Base-by-base conservation (phyloP, 2,113 vertebrate genomes). In the Megaceryle maxima region DNA sequence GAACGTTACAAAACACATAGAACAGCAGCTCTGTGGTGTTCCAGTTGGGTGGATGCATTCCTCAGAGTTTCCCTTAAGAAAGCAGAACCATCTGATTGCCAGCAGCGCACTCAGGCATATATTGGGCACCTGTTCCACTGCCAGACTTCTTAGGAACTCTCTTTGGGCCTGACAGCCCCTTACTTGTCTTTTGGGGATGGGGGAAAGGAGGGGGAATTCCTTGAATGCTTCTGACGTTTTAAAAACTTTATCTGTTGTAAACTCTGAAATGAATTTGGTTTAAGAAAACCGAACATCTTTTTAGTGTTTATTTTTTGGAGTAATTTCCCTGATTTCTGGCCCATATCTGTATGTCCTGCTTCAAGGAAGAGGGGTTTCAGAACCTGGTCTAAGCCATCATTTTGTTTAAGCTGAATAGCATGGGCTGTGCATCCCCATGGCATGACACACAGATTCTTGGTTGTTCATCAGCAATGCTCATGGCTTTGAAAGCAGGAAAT, bases 1-100 rank as follows among this genome's bases (percentile, higher is more conserved):
- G 77, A 90, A 86, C 81, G 24, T 90, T 91, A 87, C 55, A 28
- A 70, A 10, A 74, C 67, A 70, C 5, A 68, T 75, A 53, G 78
- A 95, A 91, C 63, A 92, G 87, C 51, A 86, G 53, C 21, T 39
- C 39, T 88, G 39, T 88, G 93, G 74, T 90, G 79, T 81, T 93
- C 20, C 56, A 92, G 51, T 68, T 33, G 48, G 80, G 60, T 76
- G 83, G 80, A 41, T 73, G 29, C 44, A 56, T 93, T 96, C 90
- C 95, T 67, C 60, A 84, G 79, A 80, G 64, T 68, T 94, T 78
- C 68, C 68, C 73, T 78, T 70, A 19, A 83, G 79, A 66, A 83
- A 90, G 69, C 48, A 14, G 76, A 88, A 48, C 76, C 6, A 3
- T 48, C 56, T 86, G 60, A 67, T 67, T 53, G 74, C 68, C 37